A percentile compares a stretch with the other conserved stretches of the same genome.
Conservation (phyloP, 2,113 vertebrate species). For the Ophiodon elongatus region DNA sequence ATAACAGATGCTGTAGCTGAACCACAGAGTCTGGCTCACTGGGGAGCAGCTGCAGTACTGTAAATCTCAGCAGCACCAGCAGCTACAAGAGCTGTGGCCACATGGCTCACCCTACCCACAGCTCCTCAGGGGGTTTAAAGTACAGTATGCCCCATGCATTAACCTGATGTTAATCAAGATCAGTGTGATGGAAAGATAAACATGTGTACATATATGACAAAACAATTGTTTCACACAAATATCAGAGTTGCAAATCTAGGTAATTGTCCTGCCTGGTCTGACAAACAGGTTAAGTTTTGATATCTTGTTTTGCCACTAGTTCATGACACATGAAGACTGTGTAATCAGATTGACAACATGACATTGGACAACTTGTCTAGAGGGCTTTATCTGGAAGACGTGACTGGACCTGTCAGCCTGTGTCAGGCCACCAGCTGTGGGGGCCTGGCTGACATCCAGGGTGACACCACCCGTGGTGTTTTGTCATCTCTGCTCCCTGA, state of each 20-base stretch:
- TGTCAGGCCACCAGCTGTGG: conserved; percentile 79
- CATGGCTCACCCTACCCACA: conserved; percentile 50
- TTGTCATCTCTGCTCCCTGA: conserved; percentile 72
- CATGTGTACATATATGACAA: neutral
- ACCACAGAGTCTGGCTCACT: conserved; percentile 16
- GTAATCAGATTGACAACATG: conserved; percentile 82
- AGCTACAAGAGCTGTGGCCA: conserved; percentile 61
- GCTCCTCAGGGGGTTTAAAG: conserved; percentile 34
- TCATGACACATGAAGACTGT: conserved; percentile 61
- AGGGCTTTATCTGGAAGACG: conserved; percentile 74
- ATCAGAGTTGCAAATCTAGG: neutral
- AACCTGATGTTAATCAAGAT: conserved; percentile 35
- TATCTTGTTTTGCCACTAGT: conserved; percentile 49
- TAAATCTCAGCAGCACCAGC: conserved; percentile 65
- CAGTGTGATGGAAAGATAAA: conserved; percentile 17
- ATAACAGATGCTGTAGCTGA: conserved; percentile 32
- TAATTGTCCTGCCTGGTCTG: conserved; percentile 2
- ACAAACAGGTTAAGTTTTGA: conserved; percentile 43
- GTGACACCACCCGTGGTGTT: conserved; percentile 83
- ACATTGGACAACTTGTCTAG: conserved; percentile 79
- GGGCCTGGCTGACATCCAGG: conserved; percentile 74
- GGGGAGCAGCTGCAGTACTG: conserved; percentile 67
- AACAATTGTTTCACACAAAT: neutral
- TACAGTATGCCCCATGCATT: conserved; percentile 55
- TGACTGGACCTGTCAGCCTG: conserved; percentile 78